These are phyloP conservation scores for Centropyge bicolor DNA, from an alignment of 2,797 vertebrate species.

Conservation along the genomic window DNA sequence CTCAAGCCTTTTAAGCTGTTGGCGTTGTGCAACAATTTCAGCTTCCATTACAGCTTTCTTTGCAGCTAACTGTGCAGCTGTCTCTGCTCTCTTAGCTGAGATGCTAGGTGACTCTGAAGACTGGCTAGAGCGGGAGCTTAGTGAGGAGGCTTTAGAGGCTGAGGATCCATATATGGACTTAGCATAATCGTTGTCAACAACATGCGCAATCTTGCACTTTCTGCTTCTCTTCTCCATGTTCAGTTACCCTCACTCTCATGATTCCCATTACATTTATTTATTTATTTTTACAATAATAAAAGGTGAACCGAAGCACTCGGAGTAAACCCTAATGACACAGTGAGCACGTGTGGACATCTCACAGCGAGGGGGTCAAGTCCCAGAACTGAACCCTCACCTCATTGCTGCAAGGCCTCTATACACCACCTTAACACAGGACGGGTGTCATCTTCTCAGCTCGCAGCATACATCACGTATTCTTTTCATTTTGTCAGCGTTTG, in stretches of 20 bases:
- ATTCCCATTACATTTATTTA: too few relatives aligned
- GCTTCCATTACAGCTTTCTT: conserved; percentile 31
- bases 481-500: conserved; percentile 33
- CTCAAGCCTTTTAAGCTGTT: too few relatives aligned
- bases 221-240: not conserved
- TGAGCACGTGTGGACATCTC: too few relatives aligned
- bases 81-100: conserved; percentile 8
- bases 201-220: not conserved
- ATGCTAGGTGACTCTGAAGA: conserved; percentile 13
- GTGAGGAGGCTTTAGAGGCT: not conserved
- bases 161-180: conserved; percentile 21
- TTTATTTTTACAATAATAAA: too few relatives aligned
- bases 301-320: too few relatives aligned
- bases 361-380: too few relatives aligned
- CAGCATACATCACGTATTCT: conserved; percentile 10
- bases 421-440: too few relatives aligned
- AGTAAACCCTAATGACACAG: too few relatives aligned
- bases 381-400: too few relatives aligned
- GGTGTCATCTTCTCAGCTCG: not conserved
- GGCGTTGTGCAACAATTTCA: too few relatives aligned
- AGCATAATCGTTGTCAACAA: conserved; percentile 16
- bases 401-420: too few relatives aligned
- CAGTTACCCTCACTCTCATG: too few relatives aligned
- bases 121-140: not conserved
- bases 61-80: conserved; percentile 14